Conservation (phyloP, 2,113 vertebrate species). For the Tachycineta bicolor region DNA sequence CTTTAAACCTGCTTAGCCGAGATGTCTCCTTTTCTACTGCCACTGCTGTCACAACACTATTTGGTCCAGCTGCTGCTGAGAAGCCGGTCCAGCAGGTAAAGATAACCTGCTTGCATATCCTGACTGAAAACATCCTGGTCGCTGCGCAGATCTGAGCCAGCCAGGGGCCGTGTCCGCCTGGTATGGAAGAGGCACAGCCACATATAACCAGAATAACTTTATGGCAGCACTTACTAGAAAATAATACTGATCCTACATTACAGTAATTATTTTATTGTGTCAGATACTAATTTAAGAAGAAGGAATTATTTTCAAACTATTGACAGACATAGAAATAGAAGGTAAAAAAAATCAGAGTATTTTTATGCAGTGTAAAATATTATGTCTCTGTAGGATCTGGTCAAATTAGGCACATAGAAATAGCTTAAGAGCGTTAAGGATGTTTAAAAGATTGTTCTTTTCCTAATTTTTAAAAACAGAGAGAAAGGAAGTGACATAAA, state of each 20-base stretch:
- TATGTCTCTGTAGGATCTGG: background rate
- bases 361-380: background rate
- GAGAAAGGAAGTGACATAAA: background rate
- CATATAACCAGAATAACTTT: conserved; percentile 2
- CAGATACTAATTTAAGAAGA: conserved; percentile 14
- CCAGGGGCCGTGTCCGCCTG: no score
- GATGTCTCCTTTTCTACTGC: no score
- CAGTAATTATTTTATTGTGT: conserved; percentile 55
- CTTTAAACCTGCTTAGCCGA: no score
- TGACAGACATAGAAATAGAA: background rate
- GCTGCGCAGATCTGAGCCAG: no score
- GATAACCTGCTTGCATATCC: no score
- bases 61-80: no score
- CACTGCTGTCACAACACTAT: no score
- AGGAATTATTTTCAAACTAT: background rate
- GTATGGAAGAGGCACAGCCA: no score
- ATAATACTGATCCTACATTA: background rate
- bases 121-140: no score
- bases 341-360: background rate
- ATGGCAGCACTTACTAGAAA: conserved; percentile 9
- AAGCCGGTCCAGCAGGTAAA: no score
- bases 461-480: background rate
- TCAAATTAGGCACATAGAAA: background rate
- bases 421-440: background rate
- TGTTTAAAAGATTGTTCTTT: background rate